Percentiles rank a stretch among this genome's conserved stretches.
Evolutionary conservation across 2,888 invertebrate genomes (phyloP).

Genomic region (Drosophila limbata): DNA sequence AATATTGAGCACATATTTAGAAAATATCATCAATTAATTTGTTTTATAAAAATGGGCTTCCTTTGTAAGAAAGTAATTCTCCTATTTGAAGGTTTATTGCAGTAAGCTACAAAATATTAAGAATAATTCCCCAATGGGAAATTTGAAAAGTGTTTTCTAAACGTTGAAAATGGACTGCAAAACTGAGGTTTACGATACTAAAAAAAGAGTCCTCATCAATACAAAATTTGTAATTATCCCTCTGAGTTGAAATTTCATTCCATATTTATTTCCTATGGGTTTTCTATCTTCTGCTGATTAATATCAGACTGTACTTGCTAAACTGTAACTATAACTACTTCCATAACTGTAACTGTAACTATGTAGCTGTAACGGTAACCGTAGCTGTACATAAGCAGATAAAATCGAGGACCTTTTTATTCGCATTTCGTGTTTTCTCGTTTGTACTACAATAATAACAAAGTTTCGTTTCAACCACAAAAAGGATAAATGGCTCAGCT

Average conservation of each 20-base stretch:
- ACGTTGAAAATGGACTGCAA: not conserved
- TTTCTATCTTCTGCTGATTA: not conserved
- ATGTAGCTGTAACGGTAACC: constrained; percentile 13
- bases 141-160: too few species aligned
- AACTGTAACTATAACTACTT: constrained; percentile 6
- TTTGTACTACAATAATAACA: constrained; percentile 56
- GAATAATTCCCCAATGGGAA: too few species aligned
- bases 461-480: constrained; percentile 50
- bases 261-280: not conserved
- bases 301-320: not conserved
- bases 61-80: too few species aligned
- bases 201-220: not conserved
- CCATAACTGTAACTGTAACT: not conserved
- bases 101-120: too few species aligned
- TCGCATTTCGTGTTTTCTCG: constrained; percentile 56
- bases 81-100: too few species aligned
- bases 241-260: not conserved
- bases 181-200: not conserved
- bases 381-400: constrained; percentile 40
- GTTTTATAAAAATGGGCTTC: too few species aligned
- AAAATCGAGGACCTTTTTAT: constrained; percentile 61
- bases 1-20: too few species aligned
- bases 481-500: constrained; percentile 48
- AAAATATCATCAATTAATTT: too few species aligned
- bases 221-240: not conserved